phyloP scores from a whole-genome alignment of 2,888 invertebrate species.

The Eupithecia tripunctaria region DNA sequence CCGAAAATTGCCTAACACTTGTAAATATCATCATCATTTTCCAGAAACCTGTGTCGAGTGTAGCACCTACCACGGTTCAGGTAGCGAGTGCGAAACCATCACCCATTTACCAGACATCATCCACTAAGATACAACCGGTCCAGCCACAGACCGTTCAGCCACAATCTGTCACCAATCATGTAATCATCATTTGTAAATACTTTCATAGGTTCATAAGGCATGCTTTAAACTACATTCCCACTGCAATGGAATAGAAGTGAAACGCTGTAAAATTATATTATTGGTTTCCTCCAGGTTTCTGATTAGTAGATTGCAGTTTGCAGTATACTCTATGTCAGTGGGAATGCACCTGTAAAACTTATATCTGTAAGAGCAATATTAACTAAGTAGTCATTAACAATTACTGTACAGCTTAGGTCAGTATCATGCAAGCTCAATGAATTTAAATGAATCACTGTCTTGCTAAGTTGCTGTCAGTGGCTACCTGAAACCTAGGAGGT shows the following conservation, averaged over 20 bases:
- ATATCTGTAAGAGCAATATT: not conserved
- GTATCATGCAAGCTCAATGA: too few species aligned
- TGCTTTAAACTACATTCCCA: not conserved
- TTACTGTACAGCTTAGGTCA: too few species aligned
- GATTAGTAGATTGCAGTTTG: not conserved
- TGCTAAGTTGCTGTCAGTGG: too few species aligned
- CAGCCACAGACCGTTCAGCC: conserved; percentile 89
- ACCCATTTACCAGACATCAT: conserved; percentile 91
- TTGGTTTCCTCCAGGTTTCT: not conserved
- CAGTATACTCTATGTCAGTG: not conserved
- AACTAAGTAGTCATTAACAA: too few species aligned
- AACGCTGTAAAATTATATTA: not conserved
- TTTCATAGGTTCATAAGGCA: conserved; percentile 14
- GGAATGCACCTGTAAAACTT: not conserved
- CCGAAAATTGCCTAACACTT: conserved; percentile 50
- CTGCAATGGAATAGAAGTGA: not conserved
- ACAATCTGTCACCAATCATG: conserved; percentile 57
- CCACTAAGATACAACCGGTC: conserved; percentile 91
- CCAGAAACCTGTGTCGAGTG: conserved; percentile 94
- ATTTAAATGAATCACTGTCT: too few species aligned
- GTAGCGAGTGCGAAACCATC: conserved; percentile 87
- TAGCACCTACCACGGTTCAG: conserved; percentile 91
- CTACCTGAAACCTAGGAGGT: too few species aligned
- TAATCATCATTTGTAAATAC: conserved; percentile 50
- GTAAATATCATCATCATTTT: conserved; percentile 82